Evolutionary conservation across 2,888 invertebrate genomes (phyloP).

Genomic region (Trypoxylon attenuatum): DNA sequence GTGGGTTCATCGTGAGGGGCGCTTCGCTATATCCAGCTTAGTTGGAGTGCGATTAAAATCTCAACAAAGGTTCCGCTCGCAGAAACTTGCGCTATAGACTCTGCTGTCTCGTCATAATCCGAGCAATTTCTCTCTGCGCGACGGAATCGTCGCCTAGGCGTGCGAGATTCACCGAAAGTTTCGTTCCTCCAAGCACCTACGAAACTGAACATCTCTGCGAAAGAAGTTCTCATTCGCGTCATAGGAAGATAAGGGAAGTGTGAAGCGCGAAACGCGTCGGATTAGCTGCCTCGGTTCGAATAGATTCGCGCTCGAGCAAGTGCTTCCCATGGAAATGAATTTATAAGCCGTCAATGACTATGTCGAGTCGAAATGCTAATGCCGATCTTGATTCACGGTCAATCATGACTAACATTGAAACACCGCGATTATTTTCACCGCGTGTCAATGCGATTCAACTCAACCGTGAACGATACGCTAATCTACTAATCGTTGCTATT

Average conservation of each 20-base stretch:
- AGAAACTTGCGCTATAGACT: too few relatives aligned
- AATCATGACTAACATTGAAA: too few relatives aligned
- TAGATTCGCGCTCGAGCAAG: too few relatives aligned
- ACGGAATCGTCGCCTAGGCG: conserved; percentile 31
- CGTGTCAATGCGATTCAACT: too few relatives aligned
- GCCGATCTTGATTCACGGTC: too few relatives aligned
- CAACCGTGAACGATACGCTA: too few relatives aligned
- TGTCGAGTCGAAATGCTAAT: too few relatives aligned
- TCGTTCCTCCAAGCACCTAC: conserved; percentile 22
- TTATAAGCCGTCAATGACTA: too few relatives aligned
- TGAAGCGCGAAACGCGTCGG: background rate
- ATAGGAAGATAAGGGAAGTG: background rate
- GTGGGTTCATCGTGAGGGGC: background rate
- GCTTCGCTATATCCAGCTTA: background rate
- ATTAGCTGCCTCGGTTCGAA: background rate
- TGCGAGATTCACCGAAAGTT: conserved; percentile 33
- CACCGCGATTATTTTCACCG: too few relatives aligned
- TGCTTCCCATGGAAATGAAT: too few relatives aligned
- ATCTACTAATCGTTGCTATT: too few relatives aligned
- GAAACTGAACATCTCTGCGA: conserved; percentile 14
- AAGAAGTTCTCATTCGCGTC: conserved; percentile 20
- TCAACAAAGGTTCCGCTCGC: background rate
- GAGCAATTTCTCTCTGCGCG: background rate
- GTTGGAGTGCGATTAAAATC: background rate
- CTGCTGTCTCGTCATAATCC: background rate